Conservation (phyloP, 1,140 invertebrate species). For the Drosophila equinoxialis region DNA sequence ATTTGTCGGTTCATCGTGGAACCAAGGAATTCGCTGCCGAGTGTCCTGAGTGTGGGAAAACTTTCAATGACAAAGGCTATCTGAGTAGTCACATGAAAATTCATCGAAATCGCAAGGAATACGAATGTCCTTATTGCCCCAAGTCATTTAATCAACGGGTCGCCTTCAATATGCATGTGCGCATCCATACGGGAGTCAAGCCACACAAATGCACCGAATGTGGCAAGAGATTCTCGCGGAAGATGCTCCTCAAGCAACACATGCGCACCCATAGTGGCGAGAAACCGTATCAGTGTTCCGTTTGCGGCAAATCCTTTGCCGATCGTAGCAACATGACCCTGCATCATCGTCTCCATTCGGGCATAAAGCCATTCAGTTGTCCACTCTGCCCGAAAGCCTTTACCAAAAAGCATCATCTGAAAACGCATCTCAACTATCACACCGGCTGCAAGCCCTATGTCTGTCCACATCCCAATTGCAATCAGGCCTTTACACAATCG, state of each 20-base stretch:
- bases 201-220: slow-evolving; percentile 94
- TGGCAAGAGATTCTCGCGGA: slow-evolving; percentile 93
- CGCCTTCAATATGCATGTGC: slow-evolving; percentile 91
- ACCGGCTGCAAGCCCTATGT: slow-evolving; percentile 90
- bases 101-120: slow-evolving; percentile 90
- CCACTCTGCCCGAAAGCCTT: slow-evolving; percentile 93
- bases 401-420: slow-evolving; percentile 92
- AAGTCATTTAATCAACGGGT: slow-evolving; percentile 92
- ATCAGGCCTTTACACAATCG: slow-evolving; percentile 89
- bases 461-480: slow-evolving; percentile 88
- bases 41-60: slow-evolving; percentile 90
- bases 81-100: slow-evolving; percentile 92
- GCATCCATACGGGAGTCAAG: slow-evolving; percentile 91
- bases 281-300: slow-evolving; percentile 81
- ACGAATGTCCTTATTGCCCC: slow-evolving; percentile 89
- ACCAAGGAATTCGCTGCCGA: slow-evolving; percentile 89
- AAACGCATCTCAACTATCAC: slow-evolving; percentile 93
- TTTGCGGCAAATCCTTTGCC: slow-evolving; percentile 85
- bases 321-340: slow-evolving; percentile 92
- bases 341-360: slow-evolving; percentile 90
- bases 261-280: slow-evolving; percentile 88
- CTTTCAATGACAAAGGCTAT: slow-evolving; percentile 90
- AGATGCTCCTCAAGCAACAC: slow-evolving; percentile 91
- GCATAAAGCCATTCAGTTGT: slow-evolving; percentile 94
- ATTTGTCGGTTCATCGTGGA: slow-evolving; percentile 89